These are phyloP conservation scores for Leptinotarsa defecta DNA, from an alignment of 1,140 invertebrate species.

Conservation along the genomic window DNA sequence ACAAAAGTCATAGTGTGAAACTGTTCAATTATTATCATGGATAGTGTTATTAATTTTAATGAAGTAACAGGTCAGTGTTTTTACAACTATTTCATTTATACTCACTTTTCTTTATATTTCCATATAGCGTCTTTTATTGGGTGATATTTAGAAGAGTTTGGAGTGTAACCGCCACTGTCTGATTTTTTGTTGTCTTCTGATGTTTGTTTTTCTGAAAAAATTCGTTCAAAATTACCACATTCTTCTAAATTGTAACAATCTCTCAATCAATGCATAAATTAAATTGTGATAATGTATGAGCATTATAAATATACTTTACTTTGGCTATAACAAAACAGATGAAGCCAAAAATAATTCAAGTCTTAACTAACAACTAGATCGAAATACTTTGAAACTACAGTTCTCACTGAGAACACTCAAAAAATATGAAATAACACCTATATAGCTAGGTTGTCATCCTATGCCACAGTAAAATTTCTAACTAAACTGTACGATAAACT, in stretches of 20 bases:
- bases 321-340: not conserved
- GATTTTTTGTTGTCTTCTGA: not conserved
- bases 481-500: no score
- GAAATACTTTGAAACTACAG: not conserved
- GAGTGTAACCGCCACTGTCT: conserved; percentile 68
- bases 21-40: no score
- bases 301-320: not conserved
- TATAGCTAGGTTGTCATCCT: not conserved
- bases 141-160: conserved; percentile 78
- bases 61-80: not conserved
- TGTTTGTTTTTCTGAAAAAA: conserved; percentile 12
- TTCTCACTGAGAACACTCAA: not conserved
- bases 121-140: conserved; percentile 90
- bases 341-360: no score
- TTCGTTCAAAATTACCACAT: no score
- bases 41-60: no score
- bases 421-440: conserved; percentile 1
- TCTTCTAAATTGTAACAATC: not conserved
- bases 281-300: conserved; percentile 1
- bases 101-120: conserved; percentile 75
- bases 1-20: no score
- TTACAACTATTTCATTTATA: conserved; percentile 31
- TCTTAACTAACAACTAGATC: no score
- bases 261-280: not conserved
- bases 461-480: not conserved